phyloP scores from a whole-genome alignment of 2,113 vertebrate genomes.

The Macaca mulatta region DNA sequence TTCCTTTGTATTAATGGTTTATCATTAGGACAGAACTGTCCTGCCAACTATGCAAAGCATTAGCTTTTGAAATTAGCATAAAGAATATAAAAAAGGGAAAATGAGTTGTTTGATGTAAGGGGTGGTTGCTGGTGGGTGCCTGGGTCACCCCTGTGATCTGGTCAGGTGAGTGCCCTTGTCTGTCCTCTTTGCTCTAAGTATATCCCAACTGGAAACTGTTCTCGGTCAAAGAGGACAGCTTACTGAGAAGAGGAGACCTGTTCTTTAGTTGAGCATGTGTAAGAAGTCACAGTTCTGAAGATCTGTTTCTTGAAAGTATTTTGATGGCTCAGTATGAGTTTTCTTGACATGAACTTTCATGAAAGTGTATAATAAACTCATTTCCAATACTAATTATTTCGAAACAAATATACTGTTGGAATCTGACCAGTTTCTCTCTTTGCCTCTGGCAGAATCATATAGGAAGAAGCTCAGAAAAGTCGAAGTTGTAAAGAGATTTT shows the following conservation, averaged over 20 bases:
- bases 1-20: background rate
- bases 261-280: background rate
- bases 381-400: slow-evolving; percentile 45
- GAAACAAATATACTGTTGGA: slow-evolving; percentile 48
- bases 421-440: slow-evolving; percentile 41
- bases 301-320: background rate
- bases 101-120: background rate
- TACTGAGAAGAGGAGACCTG: background rate
- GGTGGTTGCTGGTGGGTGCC: background rate
- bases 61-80: slow-evolving; percentile 28
- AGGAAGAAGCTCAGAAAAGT: slow-evolving; percentile 57
- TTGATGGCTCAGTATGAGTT: background rate
- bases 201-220: background rate
- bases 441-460: slow-evolving; percentile 49
- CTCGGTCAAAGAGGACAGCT: background rate
- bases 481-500: slow-evolving; percentile 49
- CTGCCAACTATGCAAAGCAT: background rate
- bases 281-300: slow-evolving; percentile 14
- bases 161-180: background rate
- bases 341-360: background rate
- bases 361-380: slow-evolving; percentile 7
- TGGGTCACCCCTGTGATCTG: background rate
- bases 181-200: background rate
- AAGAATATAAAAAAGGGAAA: background rate
- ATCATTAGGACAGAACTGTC: background rate